Percentiles rank a stretch among this genome's conserved stretches.
Evolutionary conservation across 2,113 vertebrate species (phyloP).

Genomic region (Pungitius pungitius): DNA sequence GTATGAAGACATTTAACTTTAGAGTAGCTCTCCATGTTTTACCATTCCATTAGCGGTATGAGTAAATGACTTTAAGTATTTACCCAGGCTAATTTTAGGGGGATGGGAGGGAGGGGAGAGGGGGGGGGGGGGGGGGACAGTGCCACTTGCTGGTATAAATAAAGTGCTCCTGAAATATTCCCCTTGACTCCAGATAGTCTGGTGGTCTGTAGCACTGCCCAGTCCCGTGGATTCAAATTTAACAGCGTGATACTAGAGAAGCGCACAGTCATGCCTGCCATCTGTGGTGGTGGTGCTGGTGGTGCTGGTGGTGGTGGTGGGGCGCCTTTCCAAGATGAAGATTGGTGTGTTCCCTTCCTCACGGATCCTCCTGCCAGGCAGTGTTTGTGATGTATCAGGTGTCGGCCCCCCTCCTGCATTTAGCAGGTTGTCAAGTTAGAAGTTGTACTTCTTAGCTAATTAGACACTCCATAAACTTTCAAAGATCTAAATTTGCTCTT

Average conservation of each 20-base stretch:
- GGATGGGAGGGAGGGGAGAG: slow-evolving; percentile 69
- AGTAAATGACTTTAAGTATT: slow-evolving; percentile 81
- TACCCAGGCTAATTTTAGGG: slow-evolving; percentile 85
- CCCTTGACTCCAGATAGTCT: slow-evolving; percentile 97
- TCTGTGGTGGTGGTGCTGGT: slow-evolving; percentile 72
- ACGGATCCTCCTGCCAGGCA: slow-evolving; percentile 73
- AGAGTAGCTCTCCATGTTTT: slow-evolving; percentile 56
- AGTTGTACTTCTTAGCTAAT: slow-evolving; percentile 61
- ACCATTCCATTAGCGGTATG: slow-evolving; percentile 74
- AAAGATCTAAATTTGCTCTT: slow-evolving; percentile 11
- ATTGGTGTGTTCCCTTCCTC: slow-evolving; percentile 76
- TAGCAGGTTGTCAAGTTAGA: slow-evolving; percentile 84
- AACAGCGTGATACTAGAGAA: slow-evolving; percentile 92
- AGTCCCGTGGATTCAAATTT: slow-evolving; percentile 90
- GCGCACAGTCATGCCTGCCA: slow-evolving; percentile 87
- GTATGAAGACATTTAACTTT: slow-evolving; percentile 35
- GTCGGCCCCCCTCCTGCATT: slow-evolving; percentile 76
- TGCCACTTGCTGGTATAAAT: slow-evolving; percentile 89
- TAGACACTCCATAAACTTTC: slow-evolving; percentile 36
- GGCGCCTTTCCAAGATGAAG: slow-evolving; percentile 81
- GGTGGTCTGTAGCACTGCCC: slow-evolving; percentile 84
- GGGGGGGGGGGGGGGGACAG: slow-evolving; percentile 70
- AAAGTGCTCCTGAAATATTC: slow-evolving; percentile 93
- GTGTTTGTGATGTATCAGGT: slow-evolving; percentile 80
- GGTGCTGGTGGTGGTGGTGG: slow-evolving; percentile 61